Percentiles rank a stretch among this genome's conserved stretches.
Conservation (phyloP, 2,888 invertebrate genomes). For the Eupeodes luniger region DNA sequence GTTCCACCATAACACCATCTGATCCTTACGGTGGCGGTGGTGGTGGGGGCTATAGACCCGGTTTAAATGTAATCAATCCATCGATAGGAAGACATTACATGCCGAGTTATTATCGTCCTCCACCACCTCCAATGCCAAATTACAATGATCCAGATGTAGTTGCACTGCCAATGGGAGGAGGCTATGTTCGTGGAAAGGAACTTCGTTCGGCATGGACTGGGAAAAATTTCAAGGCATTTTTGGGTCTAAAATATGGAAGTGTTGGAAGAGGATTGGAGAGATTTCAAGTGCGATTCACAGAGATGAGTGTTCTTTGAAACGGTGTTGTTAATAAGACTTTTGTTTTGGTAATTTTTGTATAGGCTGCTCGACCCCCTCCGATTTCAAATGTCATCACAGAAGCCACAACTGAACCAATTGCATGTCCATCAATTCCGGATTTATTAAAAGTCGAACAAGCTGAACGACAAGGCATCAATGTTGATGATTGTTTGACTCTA, state of each 20-base stretch:
- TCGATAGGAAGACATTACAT: background rate
- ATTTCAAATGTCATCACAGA: constrained; percentile 74
- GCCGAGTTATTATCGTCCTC: constrained; percentile 38
- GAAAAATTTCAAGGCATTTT: constrained; percentile 80
- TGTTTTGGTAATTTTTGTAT: background rate
- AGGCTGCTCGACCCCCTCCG: constrained; percentile 40
- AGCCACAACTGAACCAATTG: constrained; percentile 79
- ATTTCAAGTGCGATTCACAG: constrained; percentile 79
- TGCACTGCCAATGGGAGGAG: constrained; percentile 79
- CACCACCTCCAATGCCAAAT: constrained; percentile 37
- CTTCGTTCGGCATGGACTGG: constrained; percentile 78
- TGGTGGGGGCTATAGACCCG: background rate
- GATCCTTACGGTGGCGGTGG: background rate
- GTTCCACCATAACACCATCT: background rate
- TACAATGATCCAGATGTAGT: constrained; percentile 72
- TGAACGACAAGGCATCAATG: constrained; percentile 79
- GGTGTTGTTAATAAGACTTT: background rate
- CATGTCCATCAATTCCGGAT: constrained; percentile 82
- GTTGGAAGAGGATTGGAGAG: constrained; percentile 80
- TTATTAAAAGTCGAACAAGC: constrained; percentile 77
- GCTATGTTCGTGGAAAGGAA: constrained; percentile 79
- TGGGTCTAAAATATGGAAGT: constrained; percentile 81
- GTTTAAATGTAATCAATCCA: background rate
- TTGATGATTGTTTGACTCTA: constrained; percentile 82
- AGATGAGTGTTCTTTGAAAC: background rate